Evolutionary conservation across 2,797 vertebrate species (phyloP).

Genomic region (Sciaenops ocellatus): DNA sequence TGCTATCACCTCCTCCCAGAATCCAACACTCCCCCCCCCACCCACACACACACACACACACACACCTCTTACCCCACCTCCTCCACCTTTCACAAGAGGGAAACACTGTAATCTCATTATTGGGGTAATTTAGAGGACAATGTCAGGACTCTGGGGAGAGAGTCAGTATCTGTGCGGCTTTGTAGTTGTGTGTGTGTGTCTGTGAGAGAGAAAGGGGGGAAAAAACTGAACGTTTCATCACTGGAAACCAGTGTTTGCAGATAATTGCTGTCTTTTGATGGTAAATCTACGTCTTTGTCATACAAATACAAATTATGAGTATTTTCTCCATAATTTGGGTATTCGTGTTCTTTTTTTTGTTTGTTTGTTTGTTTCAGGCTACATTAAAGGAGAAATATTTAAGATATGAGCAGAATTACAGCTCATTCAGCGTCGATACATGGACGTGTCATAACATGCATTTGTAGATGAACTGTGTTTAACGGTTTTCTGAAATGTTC

Average conservation of each 20-base stretch:
- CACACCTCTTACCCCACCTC: constrained; percentile 38
- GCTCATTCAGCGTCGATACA: too few species aligned
- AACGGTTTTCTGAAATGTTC: too few species aligned
- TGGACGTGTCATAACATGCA: too few species aligned
- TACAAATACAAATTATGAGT: background rate
- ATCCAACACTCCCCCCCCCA: constrained; percentile 54
- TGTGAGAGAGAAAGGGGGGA: background rate
- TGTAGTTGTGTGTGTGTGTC: constrained; percentile 28
- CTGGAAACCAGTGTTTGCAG: background rate
- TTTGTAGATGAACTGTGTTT: too few species aligned
- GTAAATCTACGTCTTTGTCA: background rate
- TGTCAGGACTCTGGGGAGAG: constrained; percentile 74
- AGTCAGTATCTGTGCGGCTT: constrained; percentile 55
- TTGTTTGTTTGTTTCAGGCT: background rate
- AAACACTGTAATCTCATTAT: constrained; percentile 89
- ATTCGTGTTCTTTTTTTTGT: background rate
- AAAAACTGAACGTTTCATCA: constrained; percentile 2
- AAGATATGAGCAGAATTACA: too few species aligned
- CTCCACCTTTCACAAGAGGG: constrained; percentile 72
- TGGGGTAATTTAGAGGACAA: constrained; percentile 89
- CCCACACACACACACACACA: constrained; percentile 24
- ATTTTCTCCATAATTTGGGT: background rate
- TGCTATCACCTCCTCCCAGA: constrained; percentile 86
- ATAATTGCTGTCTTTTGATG: background rate
- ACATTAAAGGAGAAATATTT: too few species aligned